Percentiles rank a stretch among this genome's conserved stretches.
phyloP scores from a whole-genome alignment of 2,888 invertebrate species.

The Plutella xylostella region DNA sequence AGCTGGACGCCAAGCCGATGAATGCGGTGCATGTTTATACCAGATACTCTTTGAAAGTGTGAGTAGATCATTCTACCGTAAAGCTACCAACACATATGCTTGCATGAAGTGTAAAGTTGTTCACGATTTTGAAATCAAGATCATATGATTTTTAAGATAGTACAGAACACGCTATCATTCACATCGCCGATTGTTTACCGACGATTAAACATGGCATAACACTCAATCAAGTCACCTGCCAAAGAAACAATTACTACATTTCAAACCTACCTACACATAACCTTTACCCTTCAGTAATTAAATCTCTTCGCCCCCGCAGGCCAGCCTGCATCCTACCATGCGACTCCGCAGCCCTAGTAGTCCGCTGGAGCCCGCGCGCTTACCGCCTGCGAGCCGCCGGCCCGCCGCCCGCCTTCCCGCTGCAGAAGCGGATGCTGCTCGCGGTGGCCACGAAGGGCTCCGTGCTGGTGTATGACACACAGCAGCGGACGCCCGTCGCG shows the following conservation, averaged over 20 bases:
- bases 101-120: too few relatives aligned
- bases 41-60: conserved; percentile 72
- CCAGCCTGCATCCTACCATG: conserved; percentile 85
- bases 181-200: too few relatives aligned
- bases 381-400: conserved; percentile 73
- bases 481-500: conserved; percentile 48
- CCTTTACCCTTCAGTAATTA: background rate
- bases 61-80: too few relatives aligned
- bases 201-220: too few relatives aligned
- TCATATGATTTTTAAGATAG: too few relatives aligned
- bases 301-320: conserved; percentile 47
- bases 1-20: conserved; percentile 67
- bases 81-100: too few relatives aligned
- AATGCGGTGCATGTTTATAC: conserved; percentile 71
- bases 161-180: too few relatives aligned
- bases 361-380: conserved; percentile 82
- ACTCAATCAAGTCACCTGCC: too few relatives aligned
- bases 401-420: conserved; percentile 62
- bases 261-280: too few relatives aligned
- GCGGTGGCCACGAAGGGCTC: conserved; percentile 92
- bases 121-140: too few relatives aligned
- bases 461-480: conserved; percentile 69
- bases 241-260: too few relatives aligned
- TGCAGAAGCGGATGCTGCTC: conserved; percentile 87
- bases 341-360: conserved; percentile 84